Conservation (phyloP, 2,797 vertebrate genomes). For the Buphagus erythrorhynchus region DNA sequence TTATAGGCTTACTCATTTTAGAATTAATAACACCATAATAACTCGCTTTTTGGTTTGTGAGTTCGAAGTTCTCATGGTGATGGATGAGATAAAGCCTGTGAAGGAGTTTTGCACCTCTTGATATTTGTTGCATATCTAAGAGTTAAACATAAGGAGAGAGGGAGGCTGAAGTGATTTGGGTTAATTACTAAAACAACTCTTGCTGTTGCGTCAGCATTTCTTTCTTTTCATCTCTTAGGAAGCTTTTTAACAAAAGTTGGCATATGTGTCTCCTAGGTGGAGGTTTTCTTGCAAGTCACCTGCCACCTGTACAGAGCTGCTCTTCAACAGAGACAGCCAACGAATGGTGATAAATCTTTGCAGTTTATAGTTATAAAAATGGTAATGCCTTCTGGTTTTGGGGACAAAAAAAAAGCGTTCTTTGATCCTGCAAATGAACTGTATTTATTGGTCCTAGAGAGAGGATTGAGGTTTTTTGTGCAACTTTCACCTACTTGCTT, state of each 20-base stretch:
- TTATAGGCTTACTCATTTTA: not conserved
- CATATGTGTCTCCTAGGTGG: not conserved
- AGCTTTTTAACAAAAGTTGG: not conserved
- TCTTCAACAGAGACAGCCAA: not conserved
- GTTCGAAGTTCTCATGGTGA: not conserved
- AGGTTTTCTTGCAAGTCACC: not conserved
- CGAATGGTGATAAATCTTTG: not conserved
- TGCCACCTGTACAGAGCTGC: not conserved
- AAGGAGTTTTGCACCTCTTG: not conserved
- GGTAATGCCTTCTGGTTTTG: not conserved
- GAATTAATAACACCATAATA: not conserved
- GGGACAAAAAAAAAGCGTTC: not conserved
- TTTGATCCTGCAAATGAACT: not conserved
- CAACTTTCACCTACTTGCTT: slow-evolving; percentile 26
- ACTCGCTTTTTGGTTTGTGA: not conserved
- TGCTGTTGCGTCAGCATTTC: not conserved
- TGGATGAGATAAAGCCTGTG: not conserved
- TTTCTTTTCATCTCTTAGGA: not conserved
- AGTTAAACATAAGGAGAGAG: not conserved
- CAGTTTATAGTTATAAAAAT: not conserved
- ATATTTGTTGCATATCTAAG: not conserved
- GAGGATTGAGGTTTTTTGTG: not conserved
- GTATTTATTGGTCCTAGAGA: not conserved
- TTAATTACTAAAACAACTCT: not conserved
- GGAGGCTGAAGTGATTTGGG: not conserved